Base-by-base conservation (phyloP, 2,113 vertebrate species). In the Colossoma macropomum region DNA sequence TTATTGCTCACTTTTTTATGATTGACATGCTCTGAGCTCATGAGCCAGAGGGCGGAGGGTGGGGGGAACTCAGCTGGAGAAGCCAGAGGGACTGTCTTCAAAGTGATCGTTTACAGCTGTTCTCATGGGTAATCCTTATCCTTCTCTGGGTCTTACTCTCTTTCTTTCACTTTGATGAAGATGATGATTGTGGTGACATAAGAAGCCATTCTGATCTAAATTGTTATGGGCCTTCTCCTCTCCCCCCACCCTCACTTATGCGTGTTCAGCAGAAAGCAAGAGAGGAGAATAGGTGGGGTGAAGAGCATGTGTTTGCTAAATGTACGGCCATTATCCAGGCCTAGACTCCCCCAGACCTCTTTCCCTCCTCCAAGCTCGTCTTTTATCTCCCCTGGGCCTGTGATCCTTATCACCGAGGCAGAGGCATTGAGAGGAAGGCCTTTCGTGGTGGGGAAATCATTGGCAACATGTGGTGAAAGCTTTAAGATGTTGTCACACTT, bases 41-140 rank as follows among this genome's bases (percentile, higher is more conserved):
- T 50, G 84, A 84, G 92, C 90, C 94, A 92, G 25, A 25, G 59
- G n/a, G 10, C 27, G 59, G 56, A 16, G 19, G 50, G 50, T 86
- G 77, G 50, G 94, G 95, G 94, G 95, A 94, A 86, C 88, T 87
- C 72, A 86, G 84, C 85, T 88, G 83, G 65, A 81, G 73, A 12
- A 86, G 92, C 91, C 92, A 87, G 81, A 84, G 32, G 87, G 83
- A 89, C 90, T 93, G 91, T 95, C 96, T 96, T 97, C 95, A 97
- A 97, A 97, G 96, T 95, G 93, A 95, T 95, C 94, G 95, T 95
- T 97, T 97, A 95, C 97, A 97, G 97, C 95, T 97, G 96, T 94
- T 91, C 87, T 73, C 84, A 65, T 85, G 90, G 85, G 68, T 91
- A 91, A 92, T 93, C 91, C 91, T 88, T 85, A 88, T 89, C 89